phyloP scores from a whole-genome alignment of 1,140 invertebrate species.

The Apocrypta bakeri region DNA sequence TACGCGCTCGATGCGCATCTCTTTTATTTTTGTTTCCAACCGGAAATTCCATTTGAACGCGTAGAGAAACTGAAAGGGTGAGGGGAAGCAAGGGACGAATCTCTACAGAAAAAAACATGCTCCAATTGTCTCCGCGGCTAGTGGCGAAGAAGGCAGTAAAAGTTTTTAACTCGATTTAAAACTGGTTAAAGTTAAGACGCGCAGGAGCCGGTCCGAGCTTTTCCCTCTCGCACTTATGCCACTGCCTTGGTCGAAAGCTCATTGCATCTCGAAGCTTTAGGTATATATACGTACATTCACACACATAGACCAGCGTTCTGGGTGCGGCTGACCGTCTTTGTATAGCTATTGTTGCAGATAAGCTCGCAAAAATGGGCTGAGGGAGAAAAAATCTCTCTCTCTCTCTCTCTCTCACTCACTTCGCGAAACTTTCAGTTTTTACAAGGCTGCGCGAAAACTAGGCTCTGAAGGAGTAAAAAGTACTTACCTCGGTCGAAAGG shows the following conservation, averaged over 20 bases:
- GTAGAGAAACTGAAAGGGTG: not conserved
- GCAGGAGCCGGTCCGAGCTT: conserved; percentile 29
- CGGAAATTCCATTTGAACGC: conserved; percentile 26
- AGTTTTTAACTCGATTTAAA: conserved; percentile 58
- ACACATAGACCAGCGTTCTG: not conserved
- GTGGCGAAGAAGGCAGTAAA: conserved; percentile 10
- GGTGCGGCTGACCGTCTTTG: not conserved
- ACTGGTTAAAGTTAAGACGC: conserved; percentile 55
- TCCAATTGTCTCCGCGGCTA: conserved; percentile 52
- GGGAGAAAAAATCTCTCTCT: not conserved
- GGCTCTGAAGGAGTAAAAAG: not conserved
- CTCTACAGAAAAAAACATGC: conserved; percentile 44
- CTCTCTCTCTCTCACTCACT: no score
- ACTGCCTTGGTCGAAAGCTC: not conserved
- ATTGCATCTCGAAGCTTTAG: no score
- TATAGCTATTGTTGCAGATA: conserved; percentile 8
- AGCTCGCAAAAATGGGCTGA: not conserved
- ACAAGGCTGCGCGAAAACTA: not conserved
- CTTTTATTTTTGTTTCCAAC: not conserved
- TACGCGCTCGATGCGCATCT: not conserved
- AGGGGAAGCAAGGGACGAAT: not conserved
- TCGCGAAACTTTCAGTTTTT: not conserved
- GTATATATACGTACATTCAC: not conserved
- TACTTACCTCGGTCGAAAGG: not conserved
- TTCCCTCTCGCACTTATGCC: not conserved